phyloP scores from a whole-genome alignment of 2,888 invertebrate genomes.

The Sepiola atlantica region DNA sequence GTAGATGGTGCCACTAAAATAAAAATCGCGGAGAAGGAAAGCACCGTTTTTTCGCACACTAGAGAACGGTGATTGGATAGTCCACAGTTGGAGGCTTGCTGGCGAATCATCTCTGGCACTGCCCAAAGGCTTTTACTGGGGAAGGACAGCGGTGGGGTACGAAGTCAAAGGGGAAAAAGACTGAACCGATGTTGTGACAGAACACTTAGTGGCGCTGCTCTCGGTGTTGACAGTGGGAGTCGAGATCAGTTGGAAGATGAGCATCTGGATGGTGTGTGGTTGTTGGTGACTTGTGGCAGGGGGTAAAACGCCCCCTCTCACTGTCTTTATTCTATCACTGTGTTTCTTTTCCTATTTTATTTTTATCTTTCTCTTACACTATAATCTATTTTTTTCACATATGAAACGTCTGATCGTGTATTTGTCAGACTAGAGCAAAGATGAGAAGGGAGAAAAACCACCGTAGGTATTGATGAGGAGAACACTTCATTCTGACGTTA shows the following conservation, averaged over 20 bases:
- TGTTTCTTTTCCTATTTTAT: too few relatives aligned
- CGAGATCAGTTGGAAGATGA: not conserved
- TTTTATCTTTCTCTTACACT: too few relatives aligned
- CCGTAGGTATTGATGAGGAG: not conserved
- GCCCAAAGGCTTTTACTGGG: constrained; percentile 4
- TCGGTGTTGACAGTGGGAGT: not conserved
- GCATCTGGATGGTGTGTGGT: not conserved
- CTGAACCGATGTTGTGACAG: not conserved
- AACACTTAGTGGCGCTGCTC: not conserved
- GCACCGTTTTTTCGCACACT: not conserved
- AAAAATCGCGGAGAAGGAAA: not conserved
- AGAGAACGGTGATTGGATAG: not conserved
- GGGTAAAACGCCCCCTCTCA: not conserved
- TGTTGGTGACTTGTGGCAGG: not conserved
- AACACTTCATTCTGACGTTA: not conserved
- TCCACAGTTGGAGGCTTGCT: not conserved
- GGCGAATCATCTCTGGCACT: constrained; percentile 21
- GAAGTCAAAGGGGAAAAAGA: too few relatives aligned
- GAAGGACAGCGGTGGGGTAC: not conserved
- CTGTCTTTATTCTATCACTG: not conserved
- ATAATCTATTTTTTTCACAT: too few relatives aligned
- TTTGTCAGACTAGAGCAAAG: not conserved
- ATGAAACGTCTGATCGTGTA: not conserved
- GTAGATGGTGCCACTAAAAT: not conserved
- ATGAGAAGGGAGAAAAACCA: not conserved